phyloP scores from a whole-genome alignment of 64 coral and sea anemone species.

The Porites lutea region DNA sequence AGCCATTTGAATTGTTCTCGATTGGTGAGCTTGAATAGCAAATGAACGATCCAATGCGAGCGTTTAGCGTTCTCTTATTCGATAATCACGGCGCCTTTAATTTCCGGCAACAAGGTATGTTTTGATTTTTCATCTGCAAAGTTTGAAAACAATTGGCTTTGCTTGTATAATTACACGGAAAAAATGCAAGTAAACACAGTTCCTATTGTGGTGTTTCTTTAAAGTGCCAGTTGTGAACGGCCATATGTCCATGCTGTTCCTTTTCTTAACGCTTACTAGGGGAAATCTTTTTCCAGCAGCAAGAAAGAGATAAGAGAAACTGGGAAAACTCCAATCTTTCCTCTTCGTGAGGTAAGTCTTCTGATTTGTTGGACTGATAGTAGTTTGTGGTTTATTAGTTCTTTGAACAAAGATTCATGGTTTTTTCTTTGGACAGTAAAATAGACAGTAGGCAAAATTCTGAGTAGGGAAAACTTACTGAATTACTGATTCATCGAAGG shows the following conservation, averaged over 20 bases:
- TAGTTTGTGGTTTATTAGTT: background rate
- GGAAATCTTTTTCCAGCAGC: background rate
- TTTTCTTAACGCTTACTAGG: background rate
- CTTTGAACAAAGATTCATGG: background rate
- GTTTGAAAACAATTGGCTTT: constrained; percentile 49
- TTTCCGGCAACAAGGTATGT: constrained; percentile 31
- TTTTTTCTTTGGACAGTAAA: background rate
- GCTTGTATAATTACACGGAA: constrained; percentile 45
- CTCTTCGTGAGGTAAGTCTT: background rate
- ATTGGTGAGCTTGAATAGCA: constrained; percentile 1
- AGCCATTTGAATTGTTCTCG: background rate
- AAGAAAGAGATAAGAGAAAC: background rate
- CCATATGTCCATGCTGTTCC: background rate
- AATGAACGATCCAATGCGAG: background rate
- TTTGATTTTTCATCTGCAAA: constrained; percentile 30
- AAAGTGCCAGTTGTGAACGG: background rate
- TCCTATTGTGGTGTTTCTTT: background rate
- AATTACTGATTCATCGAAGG: too few relatives aligned
- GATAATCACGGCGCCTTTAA: constrained; percentile 39
- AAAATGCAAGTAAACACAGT: constrained; percentile 18
- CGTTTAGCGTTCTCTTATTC: constrained; percentile 19
- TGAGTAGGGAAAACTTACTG: background rate
- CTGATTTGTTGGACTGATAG: background rate
- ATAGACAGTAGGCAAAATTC: background rate
- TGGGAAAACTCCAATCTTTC: background rate